These are phyloP conservation scores for Brachionus asplanchnoidis DNA, from an alignment of 1,140 invertebrate genomes.

Conservation along the genomic window DNA sequence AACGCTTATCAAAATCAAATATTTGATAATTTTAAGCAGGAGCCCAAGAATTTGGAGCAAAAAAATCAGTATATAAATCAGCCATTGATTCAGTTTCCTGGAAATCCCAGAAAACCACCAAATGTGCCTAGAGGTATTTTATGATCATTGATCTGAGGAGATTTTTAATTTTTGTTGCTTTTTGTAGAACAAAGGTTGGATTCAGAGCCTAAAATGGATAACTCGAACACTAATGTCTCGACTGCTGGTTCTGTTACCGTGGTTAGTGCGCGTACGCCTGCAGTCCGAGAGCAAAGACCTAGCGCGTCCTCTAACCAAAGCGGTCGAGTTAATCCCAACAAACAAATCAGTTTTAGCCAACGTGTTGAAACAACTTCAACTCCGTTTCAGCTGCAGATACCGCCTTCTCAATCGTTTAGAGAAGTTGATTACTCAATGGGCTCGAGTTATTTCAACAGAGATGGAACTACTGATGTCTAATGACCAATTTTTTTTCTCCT, in stretches of 20 bases:
- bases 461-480: slow-evolving; percentile 36
- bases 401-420: slow-evolving; percentile 19
- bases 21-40: slow-evolving; percentile 1
- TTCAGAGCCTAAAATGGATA: not conserved
- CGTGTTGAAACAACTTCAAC: slow-evolving; percentile 37
- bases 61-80: slow-evolving; percentile 6
- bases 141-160: not conserved
- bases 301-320: not conserved
- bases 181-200: not conserved
- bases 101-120: not conserved
- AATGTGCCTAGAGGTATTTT: not conserved
- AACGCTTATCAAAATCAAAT: slow-evolving; percentile 29
- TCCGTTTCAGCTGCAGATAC: slow-evolving; percentile 18
- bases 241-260: not conserved
- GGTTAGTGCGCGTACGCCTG: slow-evolving; percentile 11
- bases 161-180: not conserved
- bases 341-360: slow-evolving; percentile 33
- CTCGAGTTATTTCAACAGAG: not conserved
- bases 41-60: not conserved
- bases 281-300: not conserved
- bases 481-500: not conserved
- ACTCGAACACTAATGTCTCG: not conserved
- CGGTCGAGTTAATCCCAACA: not conserved
- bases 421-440: slow-evolving; percentile 18
- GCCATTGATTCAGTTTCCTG: slow-evolving; percentile 9